Percentiles rank a stretch among this genome's conserved stretches.
Evolutionary conservation across 2,113 vertebrate species (phyloP).

Genomic region (Phycodurus eques): DNA sequence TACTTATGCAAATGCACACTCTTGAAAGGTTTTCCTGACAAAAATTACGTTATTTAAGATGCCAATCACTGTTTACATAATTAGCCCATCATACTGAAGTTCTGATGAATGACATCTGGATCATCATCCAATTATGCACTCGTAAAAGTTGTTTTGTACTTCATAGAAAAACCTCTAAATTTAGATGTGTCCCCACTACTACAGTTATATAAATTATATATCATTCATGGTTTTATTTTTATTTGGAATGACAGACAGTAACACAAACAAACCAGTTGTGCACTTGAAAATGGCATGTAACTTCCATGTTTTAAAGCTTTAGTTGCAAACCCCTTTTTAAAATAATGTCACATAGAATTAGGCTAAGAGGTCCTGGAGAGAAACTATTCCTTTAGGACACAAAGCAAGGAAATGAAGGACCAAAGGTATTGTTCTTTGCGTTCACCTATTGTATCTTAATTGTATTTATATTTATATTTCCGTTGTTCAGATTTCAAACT

Average conservation of each 20-base stretch:
- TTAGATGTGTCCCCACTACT: slow-evolving; percentile 3
- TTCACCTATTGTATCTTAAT: too few species aligned
- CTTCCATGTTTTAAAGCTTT: not conserved
- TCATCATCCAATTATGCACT: slow-evolving; percentile 23
- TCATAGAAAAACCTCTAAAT: slow-evolving; percentile 15
- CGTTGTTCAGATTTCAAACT: too few species aligned
- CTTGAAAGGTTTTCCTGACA: slow-evolving; percentile 71
- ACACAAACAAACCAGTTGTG: not conserved
- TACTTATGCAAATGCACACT: slow-evolving; percentile 77
- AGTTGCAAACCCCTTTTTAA: not conserved
- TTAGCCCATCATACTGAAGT: slow-evolving; percentile 47
- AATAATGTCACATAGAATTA: not conserved
- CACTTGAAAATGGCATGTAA: not conserved
- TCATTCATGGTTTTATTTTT: not conserved
- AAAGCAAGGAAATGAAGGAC: too few species aligned
- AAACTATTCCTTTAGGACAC: too few species aligned
- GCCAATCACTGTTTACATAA: slow-evolving; percentile 75
- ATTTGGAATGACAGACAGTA: not conserved
- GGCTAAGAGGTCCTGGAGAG: not conserved
- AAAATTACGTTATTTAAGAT: slow-evolving; percentile 69
- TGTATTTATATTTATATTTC: too few species aligned
- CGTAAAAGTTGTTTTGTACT: slow-evolving; percentile 34
- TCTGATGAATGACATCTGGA: slow-evolving; percentile 57
- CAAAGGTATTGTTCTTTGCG: too few species aligned
- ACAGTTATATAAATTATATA: not conserved